These are phyloP conservation scores for Rhabditophanes sp. DNA, from an alignment of 2,888 invertebrate genomes.

Conservation along the genomic window DNA sequence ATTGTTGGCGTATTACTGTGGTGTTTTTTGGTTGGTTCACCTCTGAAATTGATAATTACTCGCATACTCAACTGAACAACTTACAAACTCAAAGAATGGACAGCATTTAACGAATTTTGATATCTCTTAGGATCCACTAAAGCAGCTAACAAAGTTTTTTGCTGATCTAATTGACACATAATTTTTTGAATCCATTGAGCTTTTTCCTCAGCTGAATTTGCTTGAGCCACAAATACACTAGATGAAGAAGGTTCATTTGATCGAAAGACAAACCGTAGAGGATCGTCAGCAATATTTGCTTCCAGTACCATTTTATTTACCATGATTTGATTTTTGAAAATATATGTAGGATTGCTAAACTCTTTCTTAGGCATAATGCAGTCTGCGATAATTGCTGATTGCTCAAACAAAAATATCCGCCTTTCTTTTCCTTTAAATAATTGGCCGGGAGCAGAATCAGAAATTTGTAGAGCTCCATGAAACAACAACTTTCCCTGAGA, in stretches of 20 bases:
- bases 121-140: constrained; percentile 65
- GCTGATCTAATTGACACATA: constrained; percentile 71
- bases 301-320: constrained; percentile 70
- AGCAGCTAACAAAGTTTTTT: constrained; percentile 77
- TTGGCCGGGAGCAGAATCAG: constrained; percentile 45
- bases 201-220: constrained; percentile 58
- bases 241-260: constrained; percentile 51
- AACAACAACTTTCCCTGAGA: constrained; percentile 7
- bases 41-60: too few species aligned
- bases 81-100: too few species aligned
- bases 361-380: constrained; percentile 68
- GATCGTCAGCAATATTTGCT: constrained; percentile 54
- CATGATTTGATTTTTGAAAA: constrained; percentile 87
- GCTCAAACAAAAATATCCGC: constrained; percentile 92
- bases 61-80: too few species aligned
- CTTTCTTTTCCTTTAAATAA: constrained; percentile 61
- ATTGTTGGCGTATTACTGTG: too few species aligned
- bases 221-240: constrained; percentile 63
- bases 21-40: too few species aligned
- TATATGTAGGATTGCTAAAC: constrained; percentile 72
- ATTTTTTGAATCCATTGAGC: constrained; percentile 51
- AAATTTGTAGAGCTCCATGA: constrained; percentile 47
- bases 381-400: constrained; percentile 88
- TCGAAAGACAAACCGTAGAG: constrained; percentile 59
- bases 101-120: too few species aligned